These are phyloP conservation scores for Pherbina coryleti DNA, from an alignment of 2,888 invertebrate species.

Conservation along the genomic window DNA sequence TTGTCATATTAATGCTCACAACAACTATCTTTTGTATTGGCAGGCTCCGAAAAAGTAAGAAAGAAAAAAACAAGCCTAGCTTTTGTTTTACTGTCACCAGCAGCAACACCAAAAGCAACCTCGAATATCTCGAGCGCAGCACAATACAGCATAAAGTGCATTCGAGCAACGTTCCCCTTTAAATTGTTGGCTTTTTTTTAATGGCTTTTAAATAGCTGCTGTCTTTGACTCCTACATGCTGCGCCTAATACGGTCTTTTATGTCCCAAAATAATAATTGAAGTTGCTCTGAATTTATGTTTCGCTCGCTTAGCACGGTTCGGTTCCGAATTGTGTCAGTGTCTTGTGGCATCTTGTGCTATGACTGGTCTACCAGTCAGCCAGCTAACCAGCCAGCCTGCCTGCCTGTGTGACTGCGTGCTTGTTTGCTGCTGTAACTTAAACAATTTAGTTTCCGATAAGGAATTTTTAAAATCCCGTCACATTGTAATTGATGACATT, in stretches of 20 bases:
- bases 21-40: no score
- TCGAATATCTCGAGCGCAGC: no score
- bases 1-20: background rate
- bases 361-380: background rate
- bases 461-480: slow-evolving; percentile 10
- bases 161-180: no score
- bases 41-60: no score
- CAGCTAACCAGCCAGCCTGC: background rate
- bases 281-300: slow-evolving; percentile 16
- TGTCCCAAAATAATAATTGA: slow-evolving; percentile 26
- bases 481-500: slow-evolving; percentile 25
- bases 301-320: background rate
- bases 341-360: background rate
- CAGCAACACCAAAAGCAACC: background rate
- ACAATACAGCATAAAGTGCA: no score
- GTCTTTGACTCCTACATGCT: background rate
- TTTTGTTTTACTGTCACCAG: background rate
- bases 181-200: background rate
- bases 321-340: slow-evolving; percentile 1
- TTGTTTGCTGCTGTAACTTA: background rate
- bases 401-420: no score
- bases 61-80: no score
- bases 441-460: slow-evolving; percentile 31
- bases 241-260: background rate
- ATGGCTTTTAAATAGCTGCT: slow-evolving; percentile 11